Evolutionary conservation across 2,888 invertebrate species (phyloP).

Genomic region (Vesta saturnalis): DNA sequence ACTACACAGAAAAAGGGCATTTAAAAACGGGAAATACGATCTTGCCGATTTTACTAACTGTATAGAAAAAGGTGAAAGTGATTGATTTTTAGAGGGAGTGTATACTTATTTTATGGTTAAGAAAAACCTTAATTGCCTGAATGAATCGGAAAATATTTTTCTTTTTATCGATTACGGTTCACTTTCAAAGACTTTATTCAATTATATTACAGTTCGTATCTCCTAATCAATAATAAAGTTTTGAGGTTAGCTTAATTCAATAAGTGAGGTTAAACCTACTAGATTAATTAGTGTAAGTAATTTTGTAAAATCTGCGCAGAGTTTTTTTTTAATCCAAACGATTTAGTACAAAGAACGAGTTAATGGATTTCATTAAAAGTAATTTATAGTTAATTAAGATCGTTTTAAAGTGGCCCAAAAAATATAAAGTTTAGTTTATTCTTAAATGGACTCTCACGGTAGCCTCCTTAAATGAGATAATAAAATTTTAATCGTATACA

Average conservation of each 20-base stretch:
- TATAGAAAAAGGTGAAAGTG: constrained; percentile 51
- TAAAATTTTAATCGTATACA: no score
- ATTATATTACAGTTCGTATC: neutral
- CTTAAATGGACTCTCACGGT: no score
- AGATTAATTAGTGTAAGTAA: neutral
- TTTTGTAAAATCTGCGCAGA: neutral
- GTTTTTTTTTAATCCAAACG: neutral
- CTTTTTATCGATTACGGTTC: neutral
- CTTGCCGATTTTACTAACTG: constrained; percentile 43
- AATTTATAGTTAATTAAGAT: no score
- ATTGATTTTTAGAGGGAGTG: constrained; percentile 48
- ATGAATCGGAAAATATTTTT: neutral
- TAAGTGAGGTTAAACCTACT: neutral
- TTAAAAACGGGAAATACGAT: constrained; percentile 50
- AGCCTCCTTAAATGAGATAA: no score
- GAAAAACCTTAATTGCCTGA: neutral
- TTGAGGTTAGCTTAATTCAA: neutral
- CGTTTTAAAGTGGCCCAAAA: no score
- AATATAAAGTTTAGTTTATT: no score
- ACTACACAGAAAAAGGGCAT: constrained; percentile 47
- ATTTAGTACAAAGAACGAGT: no score
- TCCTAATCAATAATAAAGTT: neutral
- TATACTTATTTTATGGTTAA: constrained; percentile 1
- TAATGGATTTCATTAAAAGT: no score
- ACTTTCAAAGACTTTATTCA: neutral